Percentiles rank a stretch among this genome's conserved stretches.
These are phyloP conservation scores for Hydraecia micacea DNA, from an alignment of 2,888 invertebrate species.

Conservation along the genomic window DNA sequence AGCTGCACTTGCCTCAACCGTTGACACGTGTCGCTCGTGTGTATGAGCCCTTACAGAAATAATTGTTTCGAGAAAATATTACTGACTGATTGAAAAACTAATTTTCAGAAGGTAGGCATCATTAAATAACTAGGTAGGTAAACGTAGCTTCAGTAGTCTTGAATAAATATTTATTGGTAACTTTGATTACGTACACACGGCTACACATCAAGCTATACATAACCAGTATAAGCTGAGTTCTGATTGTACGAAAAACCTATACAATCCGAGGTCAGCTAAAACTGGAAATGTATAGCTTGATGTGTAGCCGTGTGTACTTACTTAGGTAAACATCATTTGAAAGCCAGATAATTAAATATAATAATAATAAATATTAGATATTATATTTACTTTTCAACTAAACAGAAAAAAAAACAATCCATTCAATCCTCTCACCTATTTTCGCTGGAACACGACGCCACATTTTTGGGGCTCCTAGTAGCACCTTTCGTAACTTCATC, in stretches of 20 bases:
- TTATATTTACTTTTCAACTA: background rate
- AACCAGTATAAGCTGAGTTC: too few relatives aligned
- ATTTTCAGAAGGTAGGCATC: background rate
- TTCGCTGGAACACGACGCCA: conserved; percentile 23
- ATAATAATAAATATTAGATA: too few relatives aligned
- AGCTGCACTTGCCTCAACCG: too few relatives aligned
- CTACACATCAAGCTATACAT: too few relatives aligned
- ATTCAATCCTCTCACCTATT: conserved; percentile 48
- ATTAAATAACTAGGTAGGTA: background rate
- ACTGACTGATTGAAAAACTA: background rate
- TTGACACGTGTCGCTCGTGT: too few relatives aligned
- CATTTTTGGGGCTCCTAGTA: conserved; percentile 24
- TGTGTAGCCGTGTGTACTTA: too few relatives aligned
- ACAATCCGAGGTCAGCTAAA: too few relatives aligned
- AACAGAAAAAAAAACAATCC: background rate
- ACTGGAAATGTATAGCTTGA: too few relatives aligned
- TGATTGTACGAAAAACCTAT: too few relatives aligned
- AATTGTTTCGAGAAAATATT: background rate
- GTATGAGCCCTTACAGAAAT: background rate
- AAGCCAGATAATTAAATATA: too few relatives aligned
- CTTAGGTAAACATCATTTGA: background rate
- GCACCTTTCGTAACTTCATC: conserved; percentile 28
- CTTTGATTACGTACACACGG: background rate
- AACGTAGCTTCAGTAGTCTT: background rate
- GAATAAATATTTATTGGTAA: background rate